phyloP scores from a whole-genome alignment of 1,140 invertebrate genomes.

The Dufourea novaeangliae region DNA sequence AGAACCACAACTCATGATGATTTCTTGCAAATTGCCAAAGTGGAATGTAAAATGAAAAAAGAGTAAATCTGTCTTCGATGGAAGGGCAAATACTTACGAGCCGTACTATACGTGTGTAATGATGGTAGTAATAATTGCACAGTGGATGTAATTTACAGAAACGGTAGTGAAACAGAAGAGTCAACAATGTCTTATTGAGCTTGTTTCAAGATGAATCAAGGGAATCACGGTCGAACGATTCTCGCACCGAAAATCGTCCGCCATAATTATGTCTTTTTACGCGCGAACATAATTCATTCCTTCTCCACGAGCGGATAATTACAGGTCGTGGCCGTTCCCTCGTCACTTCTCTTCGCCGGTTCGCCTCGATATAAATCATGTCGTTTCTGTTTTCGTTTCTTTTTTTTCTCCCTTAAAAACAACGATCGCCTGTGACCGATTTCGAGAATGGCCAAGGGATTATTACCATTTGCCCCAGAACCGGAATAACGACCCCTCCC shows the following conservation, averaged over 20 bases:
- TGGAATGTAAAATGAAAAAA: too few relatives aligned
- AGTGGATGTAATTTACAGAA: too few relatives aligned
- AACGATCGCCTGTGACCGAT: conserved; percentile 11
- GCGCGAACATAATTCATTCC: conserved; percentile 36
- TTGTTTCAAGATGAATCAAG: conserved; percentile 24
- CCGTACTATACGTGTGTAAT: too few relatives aligned
- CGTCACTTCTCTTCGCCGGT: conserved; percentile 18
- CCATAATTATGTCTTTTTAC: conserved; percentile 36
- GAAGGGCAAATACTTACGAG: too few relatives aligned
- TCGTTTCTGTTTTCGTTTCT: conserved; percentile 3
- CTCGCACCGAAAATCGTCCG: conserved; percentile 5
- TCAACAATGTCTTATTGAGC: neutral
- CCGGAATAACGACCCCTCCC: too few relatives aligned
- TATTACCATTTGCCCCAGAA: neutral
- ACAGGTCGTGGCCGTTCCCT: conserved; percentile 12
- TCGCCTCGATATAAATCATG: conserved; percentile 38
- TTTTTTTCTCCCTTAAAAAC: conserved; percentile 1
- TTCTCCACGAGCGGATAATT: conserved; percentile 41
- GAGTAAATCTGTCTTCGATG: too few relatives aligned
- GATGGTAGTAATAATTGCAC: too few relatives aligned
- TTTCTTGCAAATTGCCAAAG: too few relatives aligned
- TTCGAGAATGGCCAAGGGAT: neutral
- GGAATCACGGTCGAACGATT: neutral
- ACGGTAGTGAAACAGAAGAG: neutral
- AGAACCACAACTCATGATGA: too few relatives aligned